Conservation (phyloP, 2,888 invertebrate genomes). For the Elegia similella region DNA sequence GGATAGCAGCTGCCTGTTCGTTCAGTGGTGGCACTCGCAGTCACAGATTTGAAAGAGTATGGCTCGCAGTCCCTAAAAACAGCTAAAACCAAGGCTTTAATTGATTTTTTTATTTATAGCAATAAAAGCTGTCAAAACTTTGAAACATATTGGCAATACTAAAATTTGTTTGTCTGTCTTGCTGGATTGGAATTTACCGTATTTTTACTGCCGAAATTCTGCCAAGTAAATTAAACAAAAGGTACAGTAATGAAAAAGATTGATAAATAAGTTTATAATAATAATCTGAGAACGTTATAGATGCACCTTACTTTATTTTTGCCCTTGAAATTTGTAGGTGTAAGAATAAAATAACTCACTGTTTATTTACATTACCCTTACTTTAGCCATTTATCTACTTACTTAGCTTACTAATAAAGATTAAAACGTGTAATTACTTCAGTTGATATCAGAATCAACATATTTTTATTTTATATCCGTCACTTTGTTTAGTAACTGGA, state of each 20-base stretch:
- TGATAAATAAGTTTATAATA: not conserved
- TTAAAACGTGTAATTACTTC: not conserved
- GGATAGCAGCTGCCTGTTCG: too few relatives aligned
- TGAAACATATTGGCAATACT: not conserved
- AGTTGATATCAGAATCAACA: not conserved
- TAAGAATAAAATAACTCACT: not conserved
- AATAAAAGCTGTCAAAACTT: too few relatives aligned
- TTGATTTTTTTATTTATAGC: too few relatives aligned
- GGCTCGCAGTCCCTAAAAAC: too few relatives aligned
- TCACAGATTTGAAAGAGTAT: too few relatives aligned
- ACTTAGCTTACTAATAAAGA: not conserved
- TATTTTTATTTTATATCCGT: not conserved
- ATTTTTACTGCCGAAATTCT: slow-evolving; percentile 2
- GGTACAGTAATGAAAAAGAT: not conserved
- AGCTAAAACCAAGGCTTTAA: too few relatives aligned
- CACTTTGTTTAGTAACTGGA: slow-evolving; percentile 11
- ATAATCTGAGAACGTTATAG: not conserved
- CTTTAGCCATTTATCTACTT: not conserved
- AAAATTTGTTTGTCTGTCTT: slow-evolving; percentile 1
- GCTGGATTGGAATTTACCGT: not conserved
- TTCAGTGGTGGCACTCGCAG: too few relatives aligned
- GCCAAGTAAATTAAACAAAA: not conserved
- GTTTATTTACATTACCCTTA: slow-evolving; percentile 1
- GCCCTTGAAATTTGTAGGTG: not conserved
- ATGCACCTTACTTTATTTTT: not conserved